Base-by-base conservation (phyloP, 2,113 vertebrate species). In the Ciconia stormi region DNA sequence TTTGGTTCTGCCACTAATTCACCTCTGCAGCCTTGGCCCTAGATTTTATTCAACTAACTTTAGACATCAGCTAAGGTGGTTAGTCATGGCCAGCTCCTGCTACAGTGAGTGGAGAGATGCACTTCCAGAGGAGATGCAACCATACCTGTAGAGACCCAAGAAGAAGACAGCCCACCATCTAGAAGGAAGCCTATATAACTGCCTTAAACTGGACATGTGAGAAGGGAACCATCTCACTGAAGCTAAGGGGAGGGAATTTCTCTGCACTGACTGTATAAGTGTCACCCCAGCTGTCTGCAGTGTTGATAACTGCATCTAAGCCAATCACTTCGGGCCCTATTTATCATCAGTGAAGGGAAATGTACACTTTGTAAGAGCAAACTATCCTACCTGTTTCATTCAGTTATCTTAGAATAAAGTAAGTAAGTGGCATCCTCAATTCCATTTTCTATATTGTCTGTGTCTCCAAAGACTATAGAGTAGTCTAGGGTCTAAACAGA, bases 371-470 rank as follows among this genome's bases (percentile, higher is more conserved):
- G 1, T 13, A 4, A n/a, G 13, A 59, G 40, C 7, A 74, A 80
- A 44, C 9, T 49, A 2, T 46, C 44, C 26, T 6, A 2, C 4
- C 22, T 34, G 22, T 12, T 77, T 11, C 20, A 19, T 22, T 13
- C 30, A 14, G 3, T 16, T 38, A 16, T 16, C 40, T 72, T 18
- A 50, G 38, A 85, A 72, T 8, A 55, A 55, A 74, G 3, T 5
- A 55, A 74, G 3, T 5, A 3, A n/a, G 34, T 6, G 36, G 1
- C 16, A 38, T 1, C 19, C 15, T 91, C 36, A 44, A 1, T 14
- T 86, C 29, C 42, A 13, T 52, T 56, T 82, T 30, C 26, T 13
- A 0, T 11, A 19, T 12, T 29, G 23, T 6, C 76, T 49, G 1
- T n/a, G 6, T 40, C 40, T 86, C 30, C 62, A 49, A 56, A 67